Base-by-base conservation (phyloP, 2,888 invertebrate genomes). In the Metalampra italica region DNA sequence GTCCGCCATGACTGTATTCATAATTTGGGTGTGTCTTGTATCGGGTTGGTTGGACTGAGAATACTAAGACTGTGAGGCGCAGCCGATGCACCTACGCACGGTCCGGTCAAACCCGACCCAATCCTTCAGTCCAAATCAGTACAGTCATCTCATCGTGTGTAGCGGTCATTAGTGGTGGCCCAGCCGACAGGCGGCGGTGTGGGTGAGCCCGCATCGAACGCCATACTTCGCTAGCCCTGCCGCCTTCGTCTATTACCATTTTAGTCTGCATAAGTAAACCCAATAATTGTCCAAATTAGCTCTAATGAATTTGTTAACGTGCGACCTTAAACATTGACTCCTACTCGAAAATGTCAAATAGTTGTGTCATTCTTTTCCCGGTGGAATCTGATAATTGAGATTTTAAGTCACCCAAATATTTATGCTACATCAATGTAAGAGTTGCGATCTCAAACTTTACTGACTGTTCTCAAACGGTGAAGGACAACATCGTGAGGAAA, bases 191-290 rank as follows among this genome's bases (percentile, higher is more conserved):
- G n/a, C 22, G 22, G 3, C 22, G 71, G 77, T 82, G 88, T 87
- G 88, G 87, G 87, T 81, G 86, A 77, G 62, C 78, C 77, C 79
- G 80, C 80, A 80, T 74, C 67, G 67, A 73, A 51, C 58, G 54
- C 62, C 60, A 44, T n/a, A 1, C n/a, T 22, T 58, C 62, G 64
- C 60, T 57, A 63, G 66, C 73, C 69, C 73, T 51, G 71, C 72
- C 82, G 79, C 79, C 82, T 75, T 78, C 74, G 66, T 71, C 61
- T 71, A 70, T 71, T 69, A 66, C 73, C 72, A 74, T 75, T 71
- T 75, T 64, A 68, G 74, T 78, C 76, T 39, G 22, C 36, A 29
- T 57, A 60, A 64, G 61, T 64, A 62, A 68, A 57, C 62, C 56
- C 60, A 67, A 66, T 66, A 62, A 62, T 60, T 47, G 57, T 57